Percentiles rank a stretch among this genome's conserved stretches.
Evolutionary conservation across 1,140 invertebrate species (phyloP).

Genomic region (Wasmannia auropunctata): DNA sequence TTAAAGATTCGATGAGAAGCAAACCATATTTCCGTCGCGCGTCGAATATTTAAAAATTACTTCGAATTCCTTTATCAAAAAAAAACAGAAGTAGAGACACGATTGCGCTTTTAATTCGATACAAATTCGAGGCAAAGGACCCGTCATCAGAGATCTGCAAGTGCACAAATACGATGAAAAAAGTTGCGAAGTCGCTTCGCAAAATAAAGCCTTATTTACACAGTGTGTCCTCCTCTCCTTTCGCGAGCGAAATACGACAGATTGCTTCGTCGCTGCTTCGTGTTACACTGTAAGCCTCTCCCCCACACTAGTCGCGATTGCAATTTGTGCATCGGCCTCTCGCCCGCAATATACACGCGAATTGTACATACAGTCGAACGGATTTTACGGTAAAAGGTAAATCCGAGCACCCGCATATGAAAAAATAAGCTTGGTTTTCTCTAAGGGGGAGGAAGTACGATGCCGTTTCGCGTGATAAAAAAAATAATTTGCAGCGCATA

Average conservation of each 20-base stretch:
- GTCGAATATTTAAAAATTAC: not conserved
- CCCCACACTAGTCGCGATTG: constrained; percentile 16
- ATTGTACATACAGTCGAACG: not conserved
- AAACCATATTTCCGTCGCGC: not conserved
- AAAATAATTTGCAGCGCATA: constrained; percentile 9
- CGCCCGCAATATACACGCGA: constrained; percentile 26
- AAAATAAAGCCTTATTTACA: constrained; percentile 44
- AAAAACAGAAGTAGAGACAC: not conserved
- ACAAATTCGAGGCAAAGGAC: not conserved
- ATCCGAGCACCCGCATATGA: not conserved
- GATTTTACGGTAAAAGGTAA: constrained; percentile 24
- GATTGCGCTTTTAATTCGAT: not conserved
- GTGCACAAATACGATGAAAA: constrained; percentile 36
- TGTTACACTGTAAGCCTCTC: constrained; percentile 11
- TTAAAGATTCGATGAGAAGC: not conserved
- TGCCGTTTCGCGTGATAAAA: not conserved
- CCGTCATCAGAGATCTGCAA: not conserved
- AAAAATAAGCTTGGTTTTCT: not conserved
- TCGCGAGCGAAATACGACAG: constrained; percentile 28
- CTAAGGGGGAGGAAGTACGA: not conserved
- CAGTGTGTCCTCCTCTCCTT: not conserved
- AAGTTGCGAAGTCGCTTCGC: constrained; percentile 43
- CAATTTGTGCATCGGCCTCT: constrained; percentile 46
- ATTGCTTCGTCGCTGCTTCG: constrained; percentile 9
- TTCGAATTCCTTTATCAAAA: not conserved